Conservation (phyloP, 1,140 invertebrate genomes). For the Rhopalosiphum padi region DNA sequence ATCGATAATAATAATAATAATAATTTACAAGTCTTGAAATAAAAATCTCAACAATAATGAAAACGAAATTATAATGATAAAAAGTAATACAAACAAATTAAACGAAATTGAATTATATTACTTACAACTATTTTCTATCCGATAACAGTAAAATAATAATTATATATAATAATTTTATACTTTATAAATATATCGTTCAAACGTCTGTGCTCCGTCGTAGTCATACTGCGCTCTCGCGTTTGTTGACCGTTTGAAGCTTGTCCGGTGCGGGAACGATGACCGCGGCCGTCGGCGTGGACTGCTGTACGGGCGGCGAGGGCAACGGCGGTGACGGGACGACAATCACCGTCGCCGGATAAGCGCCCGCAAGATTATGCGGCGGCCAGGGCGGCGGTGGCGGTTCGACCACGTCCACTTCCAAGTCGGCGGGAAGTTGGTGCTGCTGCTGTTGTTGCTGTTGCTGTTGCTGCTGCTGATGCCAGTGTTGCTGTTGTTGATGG, state of each 20-base stretch:
- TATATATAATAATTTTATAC: not conserved
- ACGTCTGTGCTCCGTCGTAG: not conserved
- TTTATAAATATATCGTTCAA: not conserved
- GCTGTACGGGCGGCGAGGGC: not conserved
- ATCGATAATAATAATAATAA: conserved; percentile 4
- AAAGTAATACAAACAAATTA: not conserved
- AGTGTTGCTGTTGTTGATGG: conserved; percentile 1
- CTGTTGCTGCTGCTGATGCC: not conserved
- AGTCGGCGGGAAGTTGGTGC: not conserved
- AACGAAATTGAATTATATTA: not conserved
- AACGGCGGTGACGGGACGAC: not conserved
- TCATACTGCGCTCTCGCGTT: conserved; percentile 35
- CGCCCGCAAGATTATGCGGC: not conserved
- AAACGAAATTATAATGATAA: not conserved
- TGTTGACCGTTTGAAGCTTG: conserved; percentile 19
- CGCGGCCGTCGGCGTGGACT: not conserved
- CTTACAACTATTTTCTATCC: not conserved
- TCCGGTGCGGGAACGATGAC: not conserved
- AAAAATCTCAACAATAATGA: not conserved
- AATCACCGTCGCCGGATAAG: conserved; percentile 6
- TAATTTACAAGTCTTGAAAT: not conserved
- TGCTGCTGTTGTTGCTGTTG: not conserved
- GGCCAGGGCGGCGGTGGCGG: conserved; percentile 23
- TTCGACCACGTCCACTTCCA: conserved; percentile 14
- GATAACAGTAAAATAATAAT: conserved; percentile 5